Conservation (phyloP, 2,797 vertebrate species). For the Margarornis squamiger region DNA sequence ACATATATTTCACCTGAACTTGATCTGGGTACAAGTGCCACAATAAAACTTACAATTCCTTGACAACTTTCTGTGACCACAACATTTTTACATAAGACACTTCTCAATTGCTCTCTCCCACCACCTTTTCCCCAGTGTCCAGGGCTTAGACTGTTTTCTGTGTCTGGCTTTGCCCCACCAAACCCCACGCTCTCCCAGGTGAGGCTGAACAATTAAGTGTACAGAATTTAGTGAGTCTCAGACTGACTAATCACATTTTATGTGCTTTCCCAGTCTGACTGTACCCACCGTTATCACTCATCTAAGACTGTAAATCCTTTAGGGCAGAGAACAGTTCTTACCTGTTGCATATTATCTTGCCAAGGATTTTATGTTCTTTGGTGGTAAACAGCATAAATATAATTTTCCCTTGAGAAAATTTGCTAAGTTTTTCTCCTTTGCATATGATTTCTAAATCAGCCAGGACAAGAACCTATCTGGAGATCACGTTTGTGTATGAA, state of each 20-base stretch:
- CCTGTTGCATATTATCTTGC: not conserved
- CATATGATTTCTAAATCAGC: not conserved
- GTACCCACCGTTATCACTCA: not conserved
- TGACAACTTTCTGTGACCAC: not conserved
- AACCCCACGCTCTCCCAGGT: not conserved
- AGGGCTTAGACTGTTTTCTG: fast-evolving
- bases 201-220: not conserved
- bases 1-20: not conserved
- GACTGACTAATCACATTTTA: conserved; percentile 6
- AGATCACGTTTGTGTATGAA: not conserved
- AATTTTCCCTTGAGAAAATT: not conserved
- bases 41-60: not conserved
- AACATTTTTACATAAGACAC: not conserved
- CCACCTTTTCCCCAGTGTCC: not conserved
- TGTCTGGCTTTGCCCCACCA: not conserved
- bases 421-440: not conserved
- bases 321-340: not conserved
- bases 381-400: not conserved
- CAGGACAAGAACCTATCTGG: not conserved
- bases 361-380: not conserved
- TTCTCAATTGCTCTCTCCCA: not conserved
- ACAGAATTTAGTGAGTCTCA: not conserved
- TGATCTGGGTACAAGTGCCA: not conserved
- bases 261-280: not conserved
- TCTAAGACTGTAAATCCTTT: not conserved